Conservation (phyloP, 30 jellyfish, hydroid and myxozoan genomes). For the Pseudorhiza aurosa region DNA sequence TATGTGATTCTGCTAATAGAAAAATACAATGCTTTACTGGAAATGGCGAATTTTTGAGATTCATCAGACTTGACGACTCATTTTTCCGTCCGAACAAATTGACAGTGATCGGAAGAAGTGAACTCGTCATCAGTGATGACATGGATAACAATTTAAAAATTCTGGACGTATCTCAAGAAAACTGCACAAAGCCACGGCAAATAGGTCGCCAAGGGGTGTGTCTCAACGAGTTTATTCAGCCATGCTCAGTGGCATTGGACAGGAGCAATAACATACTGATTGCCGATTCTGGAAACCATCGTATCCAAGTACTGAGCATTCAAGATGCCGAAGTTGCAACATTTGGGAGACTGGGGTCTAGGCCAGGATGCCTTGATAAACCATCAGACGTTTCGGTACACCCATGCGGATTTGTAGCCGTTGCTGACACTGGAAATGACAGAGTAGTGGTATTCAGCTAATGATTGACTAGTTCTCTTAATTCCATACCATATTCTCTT, state of each 20-base stretch:
- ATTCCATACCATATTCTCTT: no score
- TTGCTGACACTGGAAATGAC: slow-evolving; percentile 62
- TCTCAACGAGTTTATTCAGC: slow-evolving; percentile 60
- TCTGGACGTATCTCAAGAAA: slow-evolving; percentile 15
- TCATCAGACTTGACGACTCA: slow-evolving; percentile 36
- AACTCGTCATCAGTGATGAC: slow-evolving; percentile 29
- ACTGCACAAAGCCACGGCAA: slow-evolving; percentile 7
- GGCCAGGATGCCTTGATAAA: slow-evolving; percentile 65
- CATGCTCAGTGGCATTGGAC: slow-evolving; percentile 48
- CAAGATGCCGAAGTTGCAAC: slow-evolving; percentile 27
- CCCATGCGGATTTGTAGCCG: slow-evolving; percentile 67
- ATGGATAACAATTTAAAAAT: slow-evolving; percentile 28
- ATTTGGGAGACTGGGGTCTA: slow-evolving; percentile 67
- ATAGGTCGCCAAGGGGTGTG: slow-evolving; percentile 64
- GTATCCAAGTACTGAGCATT: slow-evolving; percentile 58
- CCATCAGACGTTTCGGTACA: slow-evolving; percentile 70
- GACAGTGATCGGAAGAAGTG: slow-evolving; percentile 14
- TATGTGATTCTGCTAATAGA: slow-evolving; percentile 44
- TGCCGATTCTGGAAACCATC: slow-evolving; percentile 69
- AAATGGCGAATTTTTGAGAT: slow-evolving; percentile 26
- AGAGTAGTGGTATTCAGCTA: slow-evolving; percentile 56
- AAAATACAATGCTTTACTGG: slow-evolving; percentile 42
- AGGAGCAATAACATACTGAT: slow-evolving; percentile 35
- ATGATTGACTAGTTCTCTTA: no score
- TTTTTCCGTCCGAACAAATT: slow-evolving; percentile 29